Evolutionary conservation across 1,140 invertebrate species (phyloP), one percentile per base, ranked within the genome.

Genomic region (Drosophila lacertosa): DNA sequence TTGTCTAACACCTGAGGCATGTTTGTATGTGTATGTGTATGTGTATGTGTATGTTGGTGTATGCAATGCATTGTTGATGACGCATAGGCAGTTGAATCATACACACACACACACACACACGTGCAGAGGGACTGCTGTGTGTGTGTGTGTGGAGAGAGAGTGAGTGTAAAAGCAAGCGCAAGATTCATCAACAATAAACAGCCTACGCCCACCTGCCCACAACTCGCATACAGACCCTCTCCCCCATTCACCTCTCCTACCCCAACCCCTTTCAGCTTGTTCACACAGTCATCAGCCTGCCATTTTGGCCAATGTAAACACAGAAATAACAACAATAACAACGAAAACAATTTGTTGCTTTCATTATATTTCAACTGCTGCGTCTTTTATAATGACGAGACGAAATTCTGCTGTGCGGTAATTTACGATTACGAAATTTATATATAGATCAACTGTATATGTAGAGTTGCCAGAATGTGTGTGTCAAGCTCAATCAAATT

Each of bases 351-450:
- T 68, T 77, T 54, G 53, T 65, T 81, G 77, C 68, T 70, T 70
- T 70, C 51, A 58, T 65, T 70, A 70, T 65, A 51, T 65, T 65
- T 70, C 59, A 65, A 67, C 55, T 59, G 66, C 54, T 64, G 50
- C 62, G 55, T 69, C 59, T 69, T 63, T 54, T 35, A 64, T 63
- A 74, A 77, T 75, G 75, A 83, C 80, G 72, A 86, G 62, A 55
- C 59, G 48, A 64, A 64, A 84, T 83, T 83, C 79, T 78, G 54
- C 68, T 80, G 59, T 69, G 66, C 64, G 76, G 81, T 86, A 84
- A 81, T 84, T 84, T 65, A 70, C 80, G 64, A 75, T 84, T 84
- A 84, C 80, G 80, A 84, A 84, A 84, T 80, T 47, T 71, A 67
- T 58, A 75, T 67, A 50, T 70, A 70, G 66, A 69, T 64, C 66